Evolutionary conservation across 1,140 invertebrate genomes (phyloP).

Genomic region (Tenebrio molitor): DNA sequence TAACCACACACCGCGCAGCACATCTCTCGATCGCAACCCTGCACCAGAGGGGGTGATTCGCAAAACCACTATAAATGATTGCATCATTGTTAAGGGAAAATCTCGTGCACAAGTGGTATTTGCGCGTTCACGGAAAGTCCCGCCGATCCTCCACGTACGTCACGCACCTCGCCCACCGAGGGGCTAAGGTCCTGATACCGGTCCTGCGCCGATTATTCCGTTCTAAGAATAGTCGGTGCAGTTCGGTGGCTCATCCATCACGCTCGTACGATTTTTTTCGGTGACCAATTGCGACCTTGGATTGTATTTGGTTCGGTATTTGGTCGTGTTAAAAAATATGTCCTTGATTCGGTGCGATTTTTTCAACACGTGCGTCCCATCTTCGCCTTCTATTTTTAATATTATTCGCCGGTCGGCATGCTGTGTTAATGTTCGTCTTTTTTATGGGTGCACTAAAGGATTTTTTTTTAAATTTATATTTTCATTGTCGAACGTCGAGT

Average conservation of each 20-base stretch:
- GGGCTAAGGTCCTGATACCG: not conserved
- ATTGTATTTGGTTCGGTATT: slow-evolving; percentile 34
- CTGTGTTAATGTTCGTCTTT: slow-evolving; percentile 24
- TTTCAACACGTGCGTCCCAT: slow-evolving; percentile 36
- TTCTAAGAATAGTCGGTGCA: slow-evolving; percentile 4
- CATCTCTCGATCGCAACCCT: too few relatives aligned
- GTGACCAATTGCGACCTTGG: slow-evolving; percentile 18
- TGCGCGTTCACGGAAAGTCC: too few relatives aligned
- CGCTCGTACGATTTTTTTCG: slow-evolving; percentile 2
- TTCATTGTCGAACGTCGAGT: slow-evolving; percentile 14
- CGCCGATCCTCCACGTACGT: too few relatives aligned
- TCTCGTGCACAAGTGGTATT: too few relatives aligned
- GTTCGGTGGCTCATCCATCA: not conserved
- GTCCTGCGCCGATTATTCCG: slow-evolving; percentile 1
- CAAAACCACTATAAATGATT: too few relatives aligned
- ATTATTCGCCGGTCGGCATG: slow-evolving; percentile 18
- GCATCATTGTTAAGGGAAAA: too few relatives aligned
- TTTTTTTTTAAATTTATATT: slow-evolving; percentile 14
- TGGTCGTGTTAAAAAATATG: slow-evolving; percentile 33
- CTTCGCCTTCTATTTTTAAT: slow-evolving; percentile 33
- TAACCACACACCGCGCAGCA: too few relatives aligned
- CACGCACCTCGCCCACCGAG: too few relatives aligned
- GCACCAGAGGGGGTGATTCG: too few relatives aligned
- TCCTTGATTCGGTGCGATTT: slow-evolving; percentile 30
- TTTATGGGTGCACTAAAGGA: slow-evolving; percentile 29